Conservation (phyloP, 2,888 invertebrate species). For the Antheraea assamensis region DNA sequence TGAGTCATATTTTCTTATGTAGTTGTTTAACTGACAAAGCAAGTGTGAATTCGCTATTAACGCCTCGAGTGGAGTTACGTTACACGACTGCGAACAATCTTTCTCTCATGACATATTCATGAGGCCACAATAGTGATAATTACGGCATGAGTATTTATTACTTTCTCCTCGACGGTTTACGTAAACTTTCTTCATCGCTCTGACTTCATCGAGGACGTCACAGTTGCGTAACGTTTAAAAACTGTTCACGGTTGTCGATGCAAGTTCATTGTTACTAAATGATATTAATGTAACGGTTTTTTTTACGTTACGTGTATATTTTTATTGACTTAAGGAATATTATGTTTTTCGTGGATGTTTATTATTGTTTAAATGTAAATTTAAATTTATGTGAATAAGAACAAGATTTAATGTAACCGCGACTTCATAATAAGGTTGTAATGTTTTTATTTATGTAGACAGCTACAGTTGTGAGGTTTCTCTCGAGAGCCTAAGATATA, state of each 20-base stretch:
- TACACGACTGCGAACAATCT: conserved; percentile 57
- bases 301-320: background rate
- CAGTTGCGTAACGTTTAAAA: conserved; percentile 35
- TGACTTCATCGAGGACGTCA: conserved; percentile 48
- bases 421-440: background rate
- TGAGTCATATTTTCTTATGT: conserved; percentile 3
- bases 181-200: conserved; percentile 62
- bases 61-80: conserved; percentile 47
- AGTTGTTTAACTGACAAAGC: conserved; percentile 3
- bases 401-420: background rate
- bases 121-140: conserved; percentile 65
- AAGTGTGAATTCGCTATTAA: conserved; percentile 21
- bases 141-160: conserved; percentile 58
- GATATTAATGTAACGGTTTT: background rate
- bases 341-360: background rate
- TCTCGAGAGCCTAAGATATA: background rate
- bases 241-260: conserved; percentile 25
- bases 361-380: background rate
- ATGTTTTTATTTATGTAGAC: background rate
- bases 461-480: background rate
- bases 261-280: conserved; percentile 29
- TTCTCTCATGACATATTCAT: conserved; percentile 67
- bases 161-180: conserved; percentile 66
- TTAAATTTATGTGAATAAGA: background rate
- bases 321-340: background rate